These are phyloP conservation scores for Protaetia brevitarsis DNA, from an alignment of 1,140 invertebrate genomes.

Conservation along the genomic window DNA sequence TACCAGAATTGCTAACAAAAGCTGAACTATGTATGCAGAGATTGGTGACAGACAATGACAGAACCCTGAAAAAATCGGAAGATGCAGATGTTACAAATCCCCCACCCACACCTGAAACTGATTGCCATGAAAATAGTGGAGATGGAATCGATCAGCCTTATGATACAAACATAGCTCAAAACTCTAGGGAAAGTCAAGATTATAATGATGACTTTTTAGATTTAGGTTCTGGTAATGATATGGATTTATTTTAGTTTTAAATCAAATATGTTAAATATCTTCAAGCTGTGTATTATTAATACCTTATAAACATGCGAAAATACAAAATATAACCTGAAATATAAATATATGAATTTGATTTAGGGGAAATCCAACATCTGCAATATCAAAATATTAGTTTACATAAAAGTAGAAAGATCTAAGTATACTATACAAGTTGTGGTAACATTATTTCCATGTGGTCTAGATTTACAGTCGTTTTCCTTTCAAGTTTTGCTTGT, in stretches of 20 bases:
- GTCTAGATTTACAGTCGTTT: conserved; percentile 33
- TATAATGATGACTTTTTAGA: conserved; percentile 71
- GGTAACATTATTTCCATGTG: conserved; percentile 39
- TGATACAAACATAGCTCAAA: conserved; percentile 21
- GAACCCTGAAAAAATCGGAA: conserved; percentile 50
- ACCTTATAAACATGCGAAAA: too few species aligned
- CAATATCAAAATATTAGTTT: conserved; percentile 26
- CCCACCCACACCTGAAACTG: conserved; percentile 72
- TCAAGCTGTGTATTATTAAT: too few species aligned
- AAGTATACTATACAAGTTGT: conserved; percentile 33
- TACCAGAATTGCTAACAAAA: conserved; percentile 57
- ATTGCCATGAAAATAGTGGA: conserved; percentile 67
- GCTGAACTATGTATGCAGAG: conserved; percentile 54
- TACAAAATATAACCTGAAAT: not conserved
- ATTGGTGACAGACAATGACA: conserved; percentile 50
- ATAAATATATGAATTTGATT: conserved; percentile 6
- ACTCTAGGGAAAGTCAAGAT: conserved; percentile 11
- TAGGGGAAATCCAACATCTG: conserved; percentile 40
- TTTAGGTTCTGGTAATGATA: conserved; percentile 64
- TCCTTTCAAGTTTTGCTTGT: conserved; percentile 49
- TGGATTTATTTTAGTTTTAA: conserved; percentile 65
- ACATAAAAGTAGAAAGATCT: not conserved
- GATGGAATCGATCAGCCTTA: conserved; percentile 58
- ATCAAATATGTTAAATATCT: conserved; percentile 1
- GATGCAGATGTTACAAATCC: conserved; percentile 66